Evolutionary conservation across 2,888 invertebrate species (phyloP), one percentile per base, ranked within the genome.

Genomic region (Thalpophila matura): DNA sequence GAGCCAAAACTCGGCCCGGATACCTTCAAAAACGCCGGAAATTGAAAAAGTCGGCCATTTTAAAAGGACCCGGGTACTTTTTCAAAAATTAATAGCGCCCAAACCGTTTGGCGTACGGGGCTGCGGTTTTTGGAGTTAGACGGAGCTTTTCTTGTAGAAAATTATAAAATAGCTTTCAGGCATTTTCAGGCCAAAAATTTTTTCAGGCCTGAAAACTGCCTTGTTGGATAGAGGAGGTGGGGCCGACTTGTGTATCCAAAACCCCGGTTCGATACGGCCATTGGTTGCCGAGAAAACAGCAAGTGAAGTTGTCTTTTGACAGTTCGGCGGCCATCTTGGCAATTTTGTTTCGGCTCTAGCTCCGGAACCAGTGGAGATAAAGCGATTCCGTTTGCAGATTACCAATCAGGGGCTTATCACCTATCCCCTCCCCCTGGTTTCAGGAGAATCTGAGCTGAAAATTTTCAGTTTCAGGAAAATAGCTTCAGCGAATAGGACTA

Each of bases 251-350:
- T 20, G 4, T 1, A 9, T 14, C 22, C 31, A 20, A 46, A 46
- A 46, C 46, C 46, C 31, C 3, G 43, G 1, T 10, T 1, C 1
- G 2, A 10, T 43, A 1, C 1, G 43, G 27, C 27, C 5, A 6
- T 6, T 14, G 43, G 43, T 27, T 43, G 4, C 4, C 0, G 6
- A 43, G 43, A 6, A 16, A 43, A 10, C 4, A 9, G 2, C 31
- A 0, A 0, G n/a, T 20, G 0, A 20, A 14, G 0, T 7, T 3
- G 31, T 20, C 22, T 1, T 31, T 46, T 46, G 46, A 46, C 46
- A 46, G 46, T n/a, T 46, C 46, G 46, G 20, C 46, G 46, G 29
- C 46, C 46, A 46, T 31, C 20, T 46, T 31, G 46, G n/a, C n/a
- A n/a, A n/a, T 20, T 31, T 1, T 20, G 1, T 2, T 31, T 46